These are phyloP conservation scores for Smithornis capensis DNA, from an alignment of 2,113 vertebrate species.

Conservation along the genomic window DNA sequence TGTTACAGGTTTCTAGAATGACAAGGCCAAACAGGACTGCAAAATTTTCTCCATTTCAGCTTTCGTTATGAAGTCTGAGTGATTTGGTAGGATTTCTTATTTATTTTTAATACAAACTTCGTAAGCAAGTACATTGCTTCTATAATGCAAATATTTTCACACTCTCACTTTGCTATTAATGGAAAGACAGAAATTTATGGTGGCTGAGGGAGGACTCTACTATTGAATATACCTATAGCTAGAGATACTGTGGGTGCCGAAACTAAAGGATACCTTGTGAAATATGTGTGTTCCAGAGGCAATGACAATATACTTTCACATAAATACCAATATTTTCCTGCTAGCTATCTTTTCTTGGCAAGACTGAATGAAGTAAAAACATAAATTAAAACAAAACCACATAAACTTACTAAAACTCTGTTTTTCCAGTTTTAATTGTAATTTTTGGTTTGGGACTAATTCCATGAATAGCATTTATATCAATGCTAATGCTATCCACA, in stretches of 20 bases:
- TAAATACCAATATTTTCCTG: neutral
- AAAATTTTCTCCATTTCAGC: neutral
- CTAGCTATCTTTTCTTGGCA: neutral
- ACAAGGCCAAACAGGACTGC: neutral
- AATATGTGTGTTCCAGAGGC: neutral
- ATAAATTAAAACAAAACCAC: neutral
- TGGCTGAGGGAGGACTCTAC: neutral
- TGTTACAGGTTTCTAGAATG: neutral
- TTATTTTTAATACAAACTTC: neutral
- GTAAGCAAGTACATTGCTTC: neutral
- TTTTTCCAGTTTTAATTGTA: neutral
- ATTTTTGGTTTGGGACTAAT: neutral
- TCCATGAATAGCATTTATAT: neutral
- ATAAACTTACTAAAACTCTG: neutral
- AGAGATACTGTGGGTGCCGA: too few species aligned
- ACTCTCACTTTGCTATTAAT: neutral
- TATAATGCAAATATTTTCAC: neutral
- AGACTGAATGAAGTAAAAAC: neutral
- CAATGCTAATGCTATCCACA: neutral
- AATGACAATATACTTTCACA: neutral
- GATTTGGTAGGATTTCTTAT: neutral
- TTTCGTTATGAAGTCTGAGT: neutral
- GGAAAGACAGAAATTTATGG: neutral
- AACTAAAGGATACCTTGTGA: neutral
- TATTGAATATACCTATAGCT: neutral